These are phyloP conservation scores for Axis porcinus DNA, from an alignment of 2,113 vertebrate species.

Conservation along the genomic window DNA sequence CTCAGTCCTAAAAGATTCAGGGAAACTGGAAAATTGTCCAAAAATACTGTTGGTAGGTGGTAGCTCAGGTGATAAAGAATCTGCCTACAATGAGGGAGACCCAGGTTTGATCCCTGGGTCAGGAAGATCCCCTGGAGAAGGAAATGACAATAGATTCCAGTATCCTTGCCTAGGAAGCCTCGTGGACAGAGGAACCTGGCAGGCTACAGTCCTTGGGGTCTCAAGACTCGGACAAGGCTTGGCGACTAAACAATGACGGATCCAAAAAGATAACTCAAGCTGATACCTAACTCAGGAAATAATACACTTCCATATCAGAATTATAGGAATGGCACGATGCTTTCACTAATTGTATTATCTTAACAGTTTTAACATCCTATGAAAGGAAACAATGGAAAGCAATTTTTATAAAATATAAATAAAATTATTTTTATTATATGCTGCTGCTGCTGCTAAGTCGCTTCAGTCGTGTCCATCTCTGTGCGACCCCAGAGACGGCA, in stretches of 20 bases:
- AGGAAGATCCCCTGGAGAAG: not conserved
- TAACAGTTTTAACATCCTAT: not conserved
- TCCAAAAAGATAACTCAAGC: not conserved
- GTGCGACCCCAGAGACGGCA: accelerated
- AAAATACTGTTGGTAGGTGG: not conserved
- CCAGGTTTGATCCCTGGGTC: not conserved
- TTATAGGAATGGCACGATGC: not conserved
- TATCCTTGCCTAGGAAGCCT: not conserved
- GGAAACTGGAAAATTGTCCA: not conserved
- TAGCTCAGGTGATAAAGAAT: not conserved
- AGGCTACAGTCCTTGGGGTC: not conserved
- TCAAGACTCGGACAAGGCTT: not conserved
- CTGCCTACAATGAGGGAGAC: not conserved
- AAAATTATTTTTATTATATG: not conserved
- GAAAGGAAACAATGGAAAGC: not conserved
- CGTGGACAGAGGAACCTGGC: not conserved
- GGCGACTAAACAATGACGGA: not conserved
- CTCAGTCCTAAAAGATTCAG: not conserved
- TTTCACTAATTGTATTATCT: not conserved
- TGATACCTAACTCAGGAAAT: not conserved
- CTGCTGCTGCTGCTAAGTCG: no score
- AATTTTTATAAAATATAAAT: not conserved
- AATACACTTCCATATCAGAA: not conserved
- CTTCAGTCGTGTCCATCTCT: no score
- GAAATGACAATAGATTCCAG: not conserved